Evolutionary conservation across 2,888 invertebrate species (phyloP), one percentile per base, ranked within the genome.

Genomic region (Meandrusa payeni): DNA sequence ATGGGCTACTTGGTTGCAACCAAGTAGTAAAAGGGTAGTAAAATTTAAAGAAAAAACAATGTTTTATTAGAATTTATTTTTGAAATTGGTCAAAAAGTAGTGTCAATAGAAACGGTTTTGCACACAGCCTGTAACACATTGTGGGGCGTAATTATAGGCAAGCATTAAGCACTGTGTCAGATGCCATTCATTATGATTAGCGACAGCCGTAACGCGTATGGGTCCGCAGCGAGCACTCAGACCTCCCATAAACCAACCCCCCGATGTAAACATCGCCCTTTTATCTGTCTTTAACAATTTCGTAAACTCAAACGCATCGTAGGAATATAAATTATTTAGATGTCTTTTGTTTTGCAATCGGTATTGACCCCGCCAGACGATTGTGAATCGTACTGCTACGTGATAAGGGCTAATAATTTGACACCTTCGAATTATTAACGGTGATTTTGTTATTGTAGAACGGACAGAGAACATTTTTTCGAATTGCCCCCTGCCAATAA

Each of bases 201-300:
- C 62, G 59, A 59, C 61, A 65, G 66, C 64, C 69, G 69, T 72
- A 75, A 76, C 70, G 71, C 74, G 69, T 71, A 75, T 76, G 76
- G 73, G 66, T 71, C 72, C 69, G 71, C 69, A 68, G 53, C 64
- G 62, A 61, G 64, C 61, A 63, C 64, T 69, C 61, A 66, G 71
- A 70, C 75, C 76, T 73, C 76, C 75, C 75, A 74, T 79, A 79
- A 78, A 79, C 75, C 73, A 75, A 76, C 72, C 74, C 73, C n/a
- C 74, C 73, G 76, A 74, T 77, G 77, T 80, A 82, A 85, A 83
- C 81, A 85, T 77, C 78, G 73, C 71, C 69, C 79, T 78, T 82
- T 83, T 80, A 85, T 85, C 83, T 82, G 76, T 83, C 83, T 81
- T 83, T 82, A 85, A 86, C 83, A 83, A 86, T 85, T 86, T 82